Percentiles rank a stretch among this genome's conserved stretches.
phyloP scores from a whole-genome alignment of 2,888 invertebrate species.

The Habrosyne pyritoides region DNA sequence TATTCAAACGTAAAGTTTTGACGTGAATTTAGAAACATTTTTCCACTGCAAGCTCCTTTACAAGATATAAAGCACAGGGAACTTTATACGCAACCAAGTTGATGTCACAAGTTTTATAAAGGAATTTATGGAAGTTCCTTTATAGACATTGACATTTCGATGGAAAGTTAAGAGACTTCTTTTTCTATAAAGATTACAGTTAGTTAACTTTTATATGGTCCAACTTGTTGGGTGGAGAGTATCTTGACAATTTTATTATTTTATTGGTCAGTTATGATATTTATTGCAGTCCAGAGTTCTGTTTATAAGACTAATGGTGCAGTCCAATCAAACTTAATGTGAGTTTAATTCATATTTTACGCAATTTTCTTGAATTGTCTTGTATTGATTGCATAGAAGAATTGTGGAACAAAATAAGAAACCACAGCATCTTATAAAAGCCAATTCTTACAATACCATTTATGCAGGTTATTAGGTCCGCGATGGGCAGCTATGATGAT shows the following conservation, averaged over 20 bases:
- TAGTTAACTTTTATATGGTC: not conserved
- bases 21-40: slow-evolving; percentile 27
- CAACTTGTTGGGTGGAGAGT: not conserved
- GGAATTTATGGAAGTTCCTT: slow-evolving; percentile 42
- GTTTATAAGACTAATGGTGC: slow-evolving; percentile 11
- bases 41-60: slow-evolving; percentile 10
- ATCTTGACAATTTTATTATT: not conserved
- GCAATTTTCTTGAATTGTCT: no score
- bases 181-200: slow-evolving; percentile 15
- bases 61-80: slow-evolving; percentile 22
- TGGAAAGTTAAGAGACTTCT: slow-evolving; percentile 39
- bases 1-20: slow-evolving; percentile 22
- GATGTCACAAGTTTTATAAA: slow-evolving; percentile 56
- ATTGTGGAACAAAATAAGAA: no score
- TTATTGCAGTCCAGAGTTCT: slow-evolving; percentile 22
- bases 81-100: slow-evolving; percentile 30
- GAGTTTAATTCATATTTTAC: no score
- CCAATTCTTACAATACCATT: no score
- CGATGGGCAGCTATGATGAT: no score
- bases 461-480: no score
- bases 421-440: no score
- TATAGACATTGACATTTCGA: slow-evolving; percentile 53
- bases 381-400: no score
- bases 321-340: no score
- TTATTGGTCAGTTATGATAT: slow-evolving; percentile 19